These are phyloP conservation scores for Leptonema lineaticorne DNA, from an alignment of 1,140 invertebrate genomes.

Conservation along the genomic window DNA sequence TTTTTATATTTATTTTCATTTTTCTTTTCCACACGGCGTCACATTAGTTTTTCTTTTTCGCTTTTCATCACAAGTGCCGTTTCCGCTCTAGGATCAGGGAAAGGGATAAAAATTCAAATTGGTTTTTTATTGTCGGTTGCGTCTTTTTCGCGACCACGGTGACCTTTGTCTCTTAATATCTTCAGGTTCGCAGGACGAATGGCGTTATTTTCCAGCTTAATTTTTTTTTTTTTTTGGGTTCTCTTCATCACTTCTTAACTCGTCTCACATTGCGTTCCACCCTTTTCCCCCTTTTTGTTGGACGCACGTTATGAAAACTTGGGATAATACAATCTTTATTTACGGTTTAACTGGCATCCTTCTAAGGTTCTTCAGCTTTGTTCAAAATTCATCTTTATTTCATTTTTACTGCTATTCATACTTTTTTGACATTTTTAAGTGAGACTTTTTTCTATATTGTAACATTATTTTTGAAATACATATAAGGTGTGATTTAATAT, in stretches of 20 bases:
- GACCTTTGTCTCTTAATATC: constrained; percentile 24
- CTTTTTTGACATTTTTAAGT: no score
- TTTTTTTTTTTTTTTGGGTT: not conserved
- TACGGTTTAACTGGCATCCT: constrained; percentile 19
- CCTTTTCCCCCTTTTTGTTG: not conserved
- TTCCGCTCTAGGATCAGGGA: no score
- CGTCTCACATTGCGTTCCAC: not conserved
- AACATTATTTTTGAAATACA: no score
- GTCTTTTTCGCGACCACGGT: not conserved
- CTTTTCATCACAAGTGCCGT: no score
- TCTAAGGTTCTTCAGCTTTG: not conserved
- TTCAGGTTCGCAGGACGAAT: not conserved
- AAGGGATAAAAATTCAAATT: constrained; percentile 18
- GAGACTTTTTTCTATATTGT: no score
- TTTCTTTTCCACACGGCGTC: no score
- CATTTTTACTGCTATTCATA: no score
- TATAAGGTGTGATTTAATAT: no score
- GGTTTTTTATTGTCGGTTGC: constrained; percentile 10
- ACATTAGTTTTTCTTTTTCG: no score
- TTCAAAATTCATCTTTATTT: constrained; percentile 15
- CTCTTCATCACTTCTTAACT: not conserved
- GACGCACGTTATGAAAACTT: not conserved
- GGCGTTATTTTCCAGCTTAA: not conserved
- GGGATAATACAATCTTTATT: constrained; percentile 24
- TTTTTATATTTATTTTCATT: no score